These are phyloP conservation scores for Zaprionus nigranus DNA, from an alignment of 1,140 invertebrate genomes.

Conservation along the genomic window DNA sequence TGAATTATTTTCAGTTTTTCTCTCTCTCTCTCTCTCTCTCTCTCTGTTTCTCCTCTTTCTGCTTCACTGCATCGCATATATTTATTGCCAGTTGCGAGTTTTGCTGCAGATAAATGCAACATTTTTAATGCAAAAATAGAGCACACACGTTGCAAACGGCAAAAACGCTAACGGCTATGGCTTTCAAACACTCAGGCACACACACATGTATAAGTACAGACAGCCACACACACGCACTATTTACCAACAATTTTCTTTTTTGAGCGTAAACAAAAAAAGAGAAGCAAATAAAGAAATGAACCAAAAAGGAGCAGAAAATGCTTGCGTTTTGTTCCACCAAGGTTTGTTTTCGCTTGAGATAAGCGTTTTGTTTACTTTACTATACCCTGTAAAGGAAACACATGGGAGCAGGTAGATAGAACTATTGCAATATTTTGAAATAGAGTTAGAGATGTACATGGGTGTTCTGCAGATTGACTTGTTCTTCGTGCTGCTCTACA, in stretches of 20 bases:
- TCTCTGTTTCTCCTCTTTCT: constrained; percentile 13
- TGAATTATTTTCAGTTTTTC: constrained; percentile 33
- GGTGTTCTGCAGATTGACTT: background rate
- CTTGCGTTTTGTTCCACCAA: constrained; percentile 71
- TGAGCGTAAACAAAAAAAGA: constrained; percentile 32
- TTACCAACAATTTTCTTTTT: constrained; percentile 49
- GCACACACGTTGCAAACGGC: constrained; percentile 31
- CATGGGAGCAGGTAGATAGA: background rate
- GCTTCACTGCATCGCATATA: constrained; percentile 49
- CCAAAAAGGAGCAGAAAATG: constrained; percentile 54
- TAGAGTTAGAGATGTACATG: background rate
- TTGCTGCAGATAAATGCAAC: constrained; percentile 68
- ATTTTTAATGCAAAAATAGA: constrained; percentile 65
- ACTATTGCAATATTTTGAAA: background rate
- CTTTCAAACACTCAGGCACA: constrained; percentile 39
- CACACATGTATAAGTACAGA: background rate
- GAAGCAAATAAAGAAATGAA: constrained; percentile 27
- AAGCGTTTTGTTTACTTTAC: constrained; percentile 52
- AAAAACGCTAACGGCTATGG: constrained; percentile 50
- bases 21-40: constrained; percentile 2
- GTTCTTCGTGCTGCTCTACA: background rate
- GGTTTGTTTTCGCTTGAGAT: constrained; percentile 72
- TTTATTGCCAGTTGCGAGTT: constrained; percentile 60
- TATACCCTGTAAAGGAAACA: background rate
- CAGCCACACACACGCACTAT: constrained; percentile 8